phyloP scores from a whole-genome alignment of 2,797 vertebrate genomes.

The Anabas testudineus region DNA sequence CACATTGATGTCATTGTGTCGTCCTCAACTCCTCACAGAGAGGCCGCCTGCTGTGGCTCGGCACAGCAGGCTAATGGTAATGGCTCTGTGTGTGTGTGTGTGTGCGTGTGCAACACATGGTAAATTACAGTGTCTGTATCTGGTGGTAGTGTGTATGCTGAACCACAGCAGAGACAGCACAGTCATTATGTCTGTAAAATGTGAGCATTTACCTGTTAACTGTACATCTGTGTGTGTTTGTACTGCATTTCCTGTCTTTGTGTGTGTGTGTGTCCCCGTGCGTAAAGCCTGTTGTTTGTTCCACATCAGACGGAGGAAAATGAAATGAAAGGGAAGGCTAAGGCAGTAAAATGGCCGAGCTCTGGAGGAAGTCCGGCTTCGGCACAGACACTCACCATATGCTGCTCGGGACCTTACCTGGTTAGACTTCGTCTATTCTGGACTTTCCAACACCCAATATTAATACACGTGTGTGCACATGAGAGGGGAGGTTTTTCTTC shows the following conservation, averaged over 20 bases:
- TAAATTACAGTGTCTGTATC: slow-evolving; percentile 32
- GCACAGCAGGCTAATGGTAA: slow-evolving; percentile 45
- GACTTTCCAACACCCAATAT: no score
- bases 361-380: not conserved
- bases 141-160: not conserved
- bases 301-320: slow-evolving; percentile 23
- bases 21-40: slow-evolving; percentile 40
- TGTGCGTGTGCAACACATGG: slow-evolving; percentile 22
- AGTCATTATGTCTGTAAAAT: slow-evolving; percentile 24
- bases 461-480: no score
- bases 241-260: not conserved
- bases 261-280: slow-evolving; percentile 9
- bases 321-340: slow-evolving; percentile 17
- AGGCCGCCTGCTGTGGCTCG: slow-evolving; percentile 48
- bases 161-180: slow-evolving; percentile 5
- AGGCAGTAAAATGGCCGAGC: slow-evolving; percentile 18
- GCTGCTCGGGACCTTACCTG: slow-evolving; percentile 6
- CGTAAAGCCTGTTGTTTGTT: not conserved
- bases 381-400: slow-evolving; percentile 30
- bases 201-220: slow-evolving; percentile 13
- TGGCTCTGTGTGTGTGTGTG: slow-evolving; percentile 19
- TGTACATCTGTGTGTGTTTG: not conserved
- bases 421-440: slow-evolving; percentile 2
- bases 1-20: slow-evolving; percentile 52
- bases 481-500: no score